These are phyloP conservation scores for Fukomys damarensis DNA, from an alignment of 2,113 vertebrate genomes.

Conservation along the genomic window DNA sequence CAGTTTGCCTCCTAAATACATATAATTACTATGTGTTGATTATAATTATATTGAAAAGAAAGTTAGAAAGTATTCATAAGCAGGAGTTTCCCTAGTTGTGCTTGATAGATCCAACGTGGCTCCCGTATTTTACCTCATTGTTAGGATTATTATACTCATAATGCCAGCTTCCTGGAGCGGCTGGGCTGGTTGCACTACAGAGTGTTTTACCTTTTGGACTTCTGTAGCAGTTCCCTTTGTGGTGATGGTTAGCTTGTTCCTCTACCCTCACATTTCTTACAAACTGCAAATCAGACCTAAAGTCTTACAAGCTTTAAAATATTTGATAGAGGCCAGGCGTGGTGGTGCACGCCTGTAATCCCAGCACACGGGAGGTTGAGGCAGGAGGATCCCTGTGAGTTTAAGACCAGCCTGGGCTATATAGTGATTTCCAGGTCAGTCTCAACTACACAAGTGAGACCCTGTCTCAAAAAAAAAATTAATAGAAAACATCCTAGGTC, in stretches of 20 bases:
- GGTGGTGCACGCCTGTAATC: no score
- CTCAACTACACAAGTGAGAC: no score
- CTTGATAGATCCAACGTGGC: not conserved
- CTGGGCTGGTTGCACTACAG: not conserved
- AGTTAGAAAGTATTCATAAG: not conserved
- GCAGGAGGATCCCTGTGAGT: no score
- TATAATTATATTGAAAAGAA: not conserved
- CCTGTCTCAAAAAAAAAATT: no score
- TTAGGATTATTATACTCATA: not conserved
- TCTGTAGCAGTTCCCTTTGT: not conserved
- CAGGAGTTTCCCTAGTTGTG: not conserved
- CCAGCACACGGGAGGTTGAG: no score
- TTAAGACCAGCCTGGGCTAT: no score
- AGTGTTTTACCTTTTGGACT: not conserved
- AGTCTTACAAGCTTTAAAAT: not conserved
- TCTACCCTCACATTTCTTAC: not conserved
- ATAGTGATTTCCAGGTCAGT: no score
- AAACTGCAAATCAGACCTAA: not conserved
- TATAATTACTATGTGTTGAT: not conserved
- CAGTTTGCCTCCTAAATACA: not conserved
- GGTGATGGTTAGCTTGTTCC: not conserved
- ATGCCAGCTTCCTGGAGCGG: not conserved
- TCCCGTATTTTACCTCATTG: not conserved
- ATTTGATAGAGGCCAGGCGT: no score
- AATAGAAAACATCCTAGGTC: not conserved